Base-by-base conservation (phyloP, 2,113 vertebrate species). In the Phodopus roborovskii region DNA sequence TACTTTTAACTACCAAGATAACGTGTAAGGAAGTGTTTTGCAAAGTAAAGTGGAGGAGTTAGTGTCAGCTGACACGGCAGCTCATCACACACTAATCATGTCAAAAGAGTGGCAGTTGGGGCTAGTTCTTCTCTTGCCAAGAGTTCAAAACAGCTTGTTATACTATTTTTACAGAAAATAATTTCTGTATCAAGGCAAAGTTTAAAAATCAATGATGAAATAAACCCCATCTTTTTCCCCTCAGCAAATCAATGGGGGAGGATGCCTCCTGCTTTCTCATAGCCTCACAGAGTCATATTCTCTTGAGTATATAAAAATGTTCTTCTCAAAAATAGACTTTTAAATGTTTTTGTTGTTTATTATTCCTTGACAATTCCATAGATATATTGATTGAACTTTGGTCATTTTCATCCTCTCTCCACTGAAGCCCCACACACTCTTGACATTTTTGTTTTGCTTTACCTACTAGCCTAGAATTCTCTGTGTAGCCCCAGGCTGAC, bases 141-240 rank as follows among this genome's bases (percentile, higher is more conserved):
- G 60, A 95, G 45, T 11, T 92, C 64, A 5, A 81, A 88, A 92
- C 6, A 88, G 75, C 60, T 62, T 45, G 84, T 70, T 20, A 83
- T 22, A 93, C 16, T 64, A 42, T 78, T 92, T 92, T 82, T 45
- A 93, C 1, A 48, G 28, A 94, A 97, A 97, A 88, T n/a, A 70
- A 92, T 68, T 33, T 92, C n/a, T 81, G 15, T 33, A 84, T 10
- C 24, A 71, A 66, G 16, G 26, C 19, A 77, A 94, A 89, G 66
- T 90, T 74, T 26, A 36, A 48, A 71, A 68, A 85, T 28, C 42
- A 66, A 66, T 2, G 53, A 30, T 28, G 5, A n/a, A 92, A 85
- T 42, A 93, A 96, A 87, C 7, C n/a, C 42, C 36, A 7, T 39
- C 42, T 56, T 26, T 84, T 70, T 50, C 20, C 3, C 56, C 64